These are phyloP conservation scores for Acrocephalus arundinaceus DNA, from an alignment of 2,113 vertebrate genomes.

Conservation along the genomic window DNA sequence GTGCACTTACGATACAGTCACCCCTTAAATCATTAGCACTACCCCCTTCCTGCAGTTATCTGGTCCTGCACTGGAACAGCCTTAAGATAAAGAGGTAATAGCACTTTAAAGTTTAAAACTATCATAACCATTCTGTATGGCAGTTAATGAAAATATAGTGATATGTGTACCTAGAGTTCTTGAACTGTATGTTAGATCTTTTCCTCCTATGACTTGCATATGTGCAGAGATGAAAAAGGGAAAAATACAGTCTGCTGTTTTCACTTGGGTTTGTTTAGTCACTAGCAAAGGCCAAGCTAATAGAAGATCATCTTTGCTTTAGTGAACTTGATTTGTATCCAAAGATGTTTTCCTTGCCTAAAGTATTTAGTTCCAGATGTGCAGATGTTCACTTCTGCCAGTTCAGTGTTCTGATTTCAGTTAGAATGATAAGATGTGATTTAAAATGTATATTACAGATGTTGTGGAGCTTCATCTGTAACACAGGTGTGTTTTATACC, in stretches of 20 bases:
- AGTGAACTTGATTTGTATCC: not conserved
- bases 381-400: not conserved
- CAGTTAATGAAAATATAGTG: not conserved
- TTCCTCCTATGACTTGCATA: not conserved
- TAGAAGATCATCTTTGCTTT: not conserved
- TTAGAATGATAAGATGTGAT: not conserved
- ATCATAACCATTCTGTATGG: not conserved
- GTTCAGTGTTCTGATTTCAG: not conserved
- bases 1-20: not conserved
- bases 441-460: not conserved
- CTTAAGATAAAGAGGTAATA: not conserved
- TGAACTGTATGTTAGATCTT: not conserved
- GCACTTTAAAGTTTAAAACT: not conserved
- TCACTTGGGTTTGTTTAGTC: not conserved
- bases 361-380: constrained; percentile 14
- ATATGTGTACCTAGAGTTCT: not conserved
- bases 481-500: not conserved
- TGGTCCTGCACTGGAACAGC: not conserved
- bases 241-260: not conserved
- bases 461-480: not conserved
- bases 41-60: not conserved
- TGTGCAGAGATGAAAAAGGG: not conserved
- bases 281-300: not conserved
- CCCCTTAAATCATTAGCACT: not conserved
- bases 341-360: not conserved